These are phyloP conservation scores for Lithobates sylvaticus DNA, from an alignment of 2,797 vertebrate genomes.

Conservation along the genomic window DNA sequence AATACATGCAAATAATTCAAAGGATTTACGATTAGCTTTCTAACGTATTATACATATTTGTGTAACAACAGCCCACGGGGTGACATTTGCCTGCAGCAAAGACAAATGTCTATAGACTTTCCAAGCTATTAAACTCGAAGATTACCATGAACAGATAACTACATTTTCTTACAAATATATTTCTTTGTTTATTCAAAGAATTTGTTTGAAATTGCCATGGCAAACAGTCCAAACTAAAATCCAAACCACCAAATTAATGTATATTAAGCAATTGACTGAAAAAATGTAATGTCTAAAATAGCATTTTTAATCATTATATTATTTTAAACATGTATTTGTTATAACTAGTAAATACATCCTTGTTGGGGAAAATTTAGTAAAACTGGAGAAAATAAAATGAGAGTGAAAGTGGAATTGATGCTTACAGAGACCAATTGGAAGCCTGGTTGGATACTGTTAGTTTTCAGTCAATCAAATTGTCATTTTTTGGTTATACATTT, in stretches of 20 bases:
- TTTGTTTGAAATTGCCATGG: neutral
- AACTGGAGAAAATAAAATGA: no score
- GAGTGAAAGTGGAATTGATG: no score
- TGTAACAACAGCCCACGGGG: conserved; percentile 5
- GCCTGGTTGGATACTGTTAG: no score
- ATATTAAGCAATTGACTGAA: neutral
- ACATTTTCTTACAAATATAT: neutral
- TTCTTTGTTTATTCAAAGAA: neutral
- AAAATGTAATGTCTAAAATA: no score
- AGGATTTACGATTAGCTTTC: conserved; percentile 17
- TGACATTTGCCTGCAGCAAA: conserved; percentile 7
- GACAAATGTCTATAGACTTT: neutral
- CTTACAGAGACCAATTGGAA: no score
- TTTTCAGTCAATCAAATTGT: no score
- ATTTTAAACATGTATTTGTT: no score
- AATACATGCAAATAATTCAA: conserved; percentile 30
- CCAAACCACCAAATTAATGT: neutral
- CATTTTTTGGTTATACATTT: no score
- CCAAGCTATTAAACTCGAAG: neutral
- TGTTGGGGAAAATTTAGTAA: no score
- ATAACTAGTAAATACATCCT: no score
- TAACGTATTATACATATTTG: conserved; percentile 30
- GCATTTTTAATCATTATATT: no score
- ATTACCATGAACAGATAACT: neutral
- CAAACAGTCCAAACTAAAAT: neutral